Conservation (phyloP, 2,888 invertebrate species). For the Caenorhabditis imperialis region DNA sequence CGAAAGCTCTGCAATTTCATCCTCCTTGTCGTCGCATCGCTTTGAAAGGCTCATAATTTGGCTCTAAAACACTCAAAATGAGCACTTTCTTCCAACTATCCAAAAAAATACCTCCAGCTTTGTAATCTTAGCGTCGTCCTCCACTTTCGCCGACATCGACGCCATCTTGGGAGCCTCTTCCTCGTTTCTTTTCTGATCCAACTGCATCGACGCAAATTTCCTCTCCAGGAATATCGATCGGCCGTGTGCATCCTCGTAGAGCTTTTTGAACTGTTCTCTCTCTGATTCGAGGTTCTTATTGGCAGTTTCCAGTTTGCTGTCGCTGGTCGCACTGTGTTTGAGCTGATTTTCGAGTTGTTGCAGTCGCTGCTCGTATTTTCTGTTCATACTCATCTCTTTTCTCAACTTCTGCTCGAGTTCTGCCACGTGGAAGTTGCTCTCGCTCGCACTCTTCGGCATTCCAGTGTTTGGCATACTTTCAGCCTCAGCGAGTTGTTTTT, state of each 20-base stretch:
- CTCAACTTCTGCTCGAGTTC: constrained; percentile 49
- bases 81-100: background rate
- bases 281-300: constrained; percentile 38
- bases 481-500: constrained; percentile 41
- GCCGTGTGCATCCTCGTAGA: constrained; percentile 51
- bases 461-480: constrained; percentile 23
- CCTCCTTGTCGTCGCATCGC: constrained; percentile 48
- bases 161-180: constrained; percentile 17
- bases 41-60: constrained; percentile 46
- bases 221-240: constrained; percentile 49
- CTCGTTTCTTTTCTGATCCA: constrained; percentile 42
- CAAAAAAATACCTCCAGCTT: constrained; percentile 33
- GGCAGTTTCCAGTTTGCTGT: constrained; percentile 18
- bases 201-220: constrained; percentile 49
- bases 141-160: background rate
- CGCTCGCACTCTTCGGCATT: constrained; percentile 7
- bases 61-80: constrained; percentile 14
- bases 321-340: constrained; percentile 15
- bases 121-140: constrained; percentile 26
- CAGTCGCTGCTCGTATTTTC: constrained; percentile 39
- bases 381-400: constrained; percentile 44
- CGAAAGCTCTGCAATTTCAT: constrained; percentile 37
- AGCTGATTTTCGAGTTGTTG: constrained; percentile 35
- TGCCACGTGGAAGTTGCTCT: constrained; percentile 48
- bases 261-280: constrained; percentile 51